Evolutionary conservation across 2,888 invertebrate genomes (phyloP).

Genomic region (Heterodera filipjevi): DNA sequence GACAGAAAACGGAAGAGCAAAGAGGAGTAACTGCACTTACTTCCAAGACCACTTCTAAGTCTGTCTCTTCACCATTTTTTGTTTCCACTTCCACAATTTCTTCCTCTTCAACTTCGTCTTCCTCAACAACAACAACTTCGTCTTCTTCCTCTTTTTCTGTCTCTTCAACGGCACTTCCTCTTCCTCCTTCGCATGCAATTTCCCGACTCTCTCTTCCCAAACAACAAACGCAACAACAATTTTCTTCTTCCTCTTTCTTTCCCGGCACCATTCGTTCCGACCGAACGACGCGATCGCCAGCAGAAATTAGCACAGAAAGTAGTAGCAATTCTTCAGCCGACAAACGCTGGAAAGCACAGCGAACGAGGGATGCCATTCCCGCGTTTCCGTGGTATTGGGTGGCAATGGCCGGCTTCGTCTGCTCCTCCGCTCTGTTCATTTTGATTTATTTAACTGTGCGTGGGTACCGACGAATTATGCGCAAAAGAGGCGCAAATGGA

Average conservation of each 20-base stretch:
- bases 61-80: too few relatives aligned
- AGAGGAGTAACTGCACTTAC: too few relatives aligned
- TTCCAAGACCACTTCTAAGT: too few relatives aligned
- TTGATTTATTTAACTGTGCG: background rate
- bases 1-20: too few relatives aligned
- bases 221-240: background rate
- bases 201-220: background rate
- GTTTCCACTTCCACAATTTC: background rate
- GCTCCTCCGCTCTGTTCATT: slow-evolving; percentile 16
- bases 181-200: background rate
- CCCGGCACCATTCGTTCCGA: background rate
- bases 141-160: background rate
- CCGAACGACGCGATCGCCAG: background rate
- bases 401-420: slow-evolving; percentile 17
- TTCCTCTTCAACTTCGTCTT: background rate
- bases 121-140: background rate
- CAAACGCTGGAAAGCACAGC: background rate
- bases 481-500: background rate
- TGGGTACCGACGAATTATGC: slow-evolving; percentile 7
- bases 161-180: background rate
- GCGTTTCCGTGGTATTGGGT: slow-evolving; percentile 28
- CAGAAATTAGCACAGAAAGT: background rate
- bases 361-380: background rate
- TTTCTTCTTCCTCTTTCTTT: background rate
- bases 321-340: background rate